These are phyloP conservation scores for Entosphenus tridentatus DNA, from an alignment of 2,113 vertebrate genomes.

Conservation along the genomic window DNA sequence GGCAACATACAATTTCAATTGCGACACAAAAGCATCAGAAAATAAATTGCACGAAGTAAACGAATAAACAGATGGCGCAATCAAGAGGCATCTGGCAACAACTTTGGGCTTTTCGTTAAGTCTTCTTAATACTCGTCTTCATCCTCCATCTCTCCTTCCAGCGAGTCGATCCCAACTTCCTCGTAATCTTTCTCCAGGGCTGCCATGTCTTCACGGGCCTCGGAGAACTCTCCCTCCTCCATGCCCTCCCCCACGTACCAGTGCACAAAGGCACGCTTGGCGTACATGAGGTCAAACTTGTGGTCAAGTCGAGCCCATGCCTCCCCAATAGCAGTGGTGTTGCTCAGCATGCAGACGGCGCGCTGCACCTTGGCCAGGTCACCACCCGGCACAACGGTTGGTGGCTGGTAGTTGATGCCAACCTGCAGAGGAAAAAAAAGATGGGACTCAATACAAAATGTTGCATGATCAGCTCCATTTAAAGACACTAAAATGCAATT, in stretches of 20 bases:
- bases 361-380: constrained; percentile 8
- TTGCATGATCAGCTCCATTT: not conserved
- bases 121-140: constrained; percentile 23
- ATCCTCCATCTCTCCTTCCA: constrained; percentile 33
- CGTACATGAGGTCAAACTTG: constrained; percentile 14
- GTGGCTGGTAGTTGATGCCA: constrained; percentile 11
- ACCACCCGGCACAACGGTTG: constrained; percentile 11
- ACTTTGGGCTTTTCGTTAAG: too few relatives aligned
- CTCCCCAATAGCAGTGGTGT: constrained; percentile 14
- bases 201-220: constrained; percentile 38
- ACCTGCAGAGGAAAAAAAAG: constrained; percentile 6
- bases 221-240: constrained; percentile 41
- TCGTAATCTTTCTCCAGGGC: constrained; percentile 46
- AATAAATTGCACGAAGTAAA: too few relatives aligned
- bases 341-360: constrained; percentile 9
- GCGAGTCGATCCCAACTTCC: constrained; percentile 35
- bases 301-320: constrained; percentile 12
- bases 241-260: constrained; percentile 45
- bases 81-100: too few relatives aligned
- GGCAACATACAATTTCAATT: too few relatives aligned
- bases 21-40: too few relatives aligned
- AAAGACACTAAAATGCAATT: not conserved
- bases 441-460: not conserved
- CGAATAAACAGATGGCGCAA: too few relatives aligned
- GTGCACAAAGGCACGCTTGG: constrained; percentile 25